Conservation (phyloP, 2,888 invertebrate genomes). For the Pammene aurita region DNA sequence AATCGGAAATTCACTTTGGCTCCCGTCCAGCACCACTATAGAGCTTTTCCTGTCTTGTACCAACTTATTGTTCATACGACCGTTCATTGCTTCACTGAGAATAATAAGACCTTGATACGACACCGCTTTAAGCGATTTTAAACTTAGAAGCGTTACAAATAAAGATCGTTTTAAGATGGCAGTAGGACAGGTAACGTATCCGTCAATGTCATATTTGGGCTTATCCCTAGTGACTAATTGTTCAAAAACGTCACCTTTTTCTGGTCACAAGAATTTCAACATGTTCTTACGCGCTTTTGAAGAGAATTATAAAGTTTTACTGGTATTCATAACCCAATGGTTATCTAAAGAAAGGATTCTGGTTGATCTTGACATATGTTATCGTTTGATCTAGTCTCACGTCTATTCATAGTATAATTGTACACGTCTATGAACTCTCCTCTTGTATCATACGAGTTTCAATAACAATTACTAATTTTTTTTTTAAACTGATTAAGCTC, state of each 20-base stretch:
- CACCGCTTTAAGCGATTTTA: neutral
- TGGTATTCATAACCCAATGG: neutral
- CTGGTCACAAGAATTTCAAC: neutral
- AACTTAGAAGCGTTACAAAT: neutral
- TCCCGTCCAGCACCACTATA: slow-evolving; percentile 54
- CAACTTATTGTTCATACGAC: slow-evolving; percentile 46
- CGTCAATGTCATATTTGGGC: slow-evolving; percentile 22
- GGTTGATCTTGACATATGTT: slow-evolving; percentile 7
- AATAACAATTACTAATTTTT: too few species aligned
- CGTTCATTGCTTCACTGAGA: slow-evolving; percentile 43
- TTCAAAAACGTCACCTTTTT: slow-evolving; percentile 23
- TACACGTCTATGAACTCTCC: too few species aligned
- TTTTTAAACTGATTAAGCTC: too few species aligned
- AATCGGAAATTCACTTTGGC: slow-evolving; percentile 73
- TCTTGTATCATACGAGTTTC: too few species aligned
- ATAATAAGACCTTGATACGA: slow-evolving; percentile 22
- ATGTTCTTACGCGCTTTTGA: neutral
- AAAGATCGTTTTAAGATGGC: neutral
- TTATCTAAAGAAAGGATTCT: neutral
- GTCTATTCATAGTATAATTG: neutral
- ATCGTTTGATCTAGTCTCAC: neutral
- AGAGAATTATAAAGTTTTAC: slow-evolving; percentile 11
- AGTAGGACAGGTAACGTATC: slow-evolving; percentile 11
- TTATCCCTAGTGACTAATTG: slow-evolving; percentile 32
- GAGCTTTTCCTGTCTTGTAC: slow-evolving; percentile 55